These are phyloP conservation scores for Lamellibrachia luymesi DNA, from an alignment of 1,140 invertebrate genomes.

Conservation along the genomic window DNA sequence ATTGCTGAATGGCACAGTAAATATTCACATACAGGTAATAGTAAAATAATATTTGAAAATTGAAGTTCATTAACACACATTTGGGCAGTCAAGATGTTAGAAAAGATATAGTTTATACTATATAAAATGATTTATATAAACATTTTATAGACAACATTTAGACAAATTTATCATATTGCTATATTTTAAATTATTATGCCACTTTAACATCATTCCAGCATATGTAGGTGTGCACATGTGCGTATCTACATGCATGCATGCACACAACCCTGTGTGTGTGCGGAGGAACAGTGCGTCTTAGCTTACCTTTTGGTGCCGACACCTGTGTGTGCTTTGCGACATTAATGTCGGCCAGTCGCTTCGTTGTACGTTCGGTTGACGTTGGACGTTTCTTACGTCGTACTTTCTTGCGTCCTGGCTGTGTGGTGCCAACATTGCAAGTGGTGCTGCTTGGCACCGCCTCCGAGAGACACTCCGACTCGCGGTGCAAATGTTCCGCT, in stretches of 20 bases:
- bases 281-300: neutral
- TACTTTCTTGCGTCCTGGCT: constrained; percentile 18
- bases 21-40: too few relatives aligned
- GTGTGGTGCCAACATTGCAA: neutral
- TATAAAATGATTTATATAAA: too few relatives aligned
- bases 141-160: too few relatives aligned
- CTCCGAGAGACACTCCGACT: constrained; percentile 24
- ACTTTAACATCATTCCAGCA: too few relatives aligned
- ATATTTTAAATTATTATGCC: too few relatives aligned
- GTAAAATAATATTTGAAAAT: too few relatives aligned
- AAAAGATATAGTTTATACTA: too few relatives aligned
- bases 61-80: too few relatives aligned
- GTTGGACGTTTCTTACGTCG: constrained; percentile 17
- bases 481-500: constrained; percentile 25
- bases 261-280: neutral
- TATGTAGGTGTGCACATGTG: neutral
- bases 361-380: neutral
- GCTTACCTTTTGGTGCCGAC: neutral
- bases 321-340: constrained; percentile 1
- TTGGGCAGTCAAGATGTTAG: too few relatives aligned
- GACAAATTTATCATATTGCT: too few relatives aligned
- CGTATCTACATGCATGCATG: neutral
- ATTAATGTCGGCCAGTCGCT: neutral
- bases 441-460: constrained; percentile 5
- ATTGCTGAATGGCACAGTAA: too few relatives aligned